A percentile compares a stretch with the other conserved stretches of the same genome.
phyloP scores from a whole-genome alignment of 2,888 invertebrate genomes.

The Drosophila leonis region DNA sequence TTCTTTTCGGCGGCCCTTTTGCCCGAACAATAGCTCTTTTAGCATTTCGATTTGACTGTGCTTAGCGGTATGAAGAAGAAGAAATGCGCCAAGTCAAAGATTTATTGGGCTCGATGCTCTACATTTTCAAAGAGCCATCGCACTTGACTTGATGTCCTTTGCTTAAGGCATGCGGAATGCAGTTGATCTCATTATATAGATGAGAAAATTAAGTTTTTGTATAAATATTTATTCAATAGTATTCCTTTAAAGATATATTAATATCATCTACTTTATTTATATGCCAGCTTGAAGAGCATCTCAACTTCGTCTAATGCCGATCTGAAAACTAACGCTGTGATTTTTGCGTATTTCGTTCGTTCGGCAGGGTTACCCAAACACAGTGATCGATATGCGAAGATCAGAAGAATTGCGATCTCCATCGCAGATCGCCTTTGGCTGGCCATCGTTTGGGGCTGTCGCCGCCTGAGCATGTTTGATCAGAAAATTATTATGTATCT shows the following conservation, averaged over 20 bases:
- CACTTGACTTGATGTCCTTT: slow-evolving; percentile 9
- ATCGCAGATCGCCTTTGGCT: slow-evolving; percentile 32
- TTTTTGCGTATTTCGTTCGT: slow-evolving; percentile 66
- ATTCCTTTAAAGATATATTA: background rate
- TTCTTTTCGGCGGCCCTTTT: slow-evolving; percentile 61
- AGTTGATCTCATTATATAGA: background rate
- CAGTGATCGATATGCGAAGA: slow-evolving; percentile 74
- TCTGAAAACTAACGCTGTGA: slow-evolving; percentile 47
- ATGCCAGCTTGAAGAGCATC: slow-evolving; percentile 20
- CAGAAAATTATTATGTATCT: slow-evolving; percentile 80
- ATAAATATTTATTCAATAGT: background rate
- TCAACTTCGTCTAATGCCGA: slow-evolving; percentile 7
- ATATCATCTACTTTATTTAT: background rate
- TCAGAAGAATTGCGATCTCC: slow-evolving; percentile 18
- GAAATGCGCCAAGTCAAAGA: slow-evolving; percentile 56
- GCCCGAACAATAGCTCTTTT: slow-evolving; percentile 62
- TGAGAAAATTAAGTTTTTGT: background rate
- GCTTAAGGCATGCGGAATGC: background rate
- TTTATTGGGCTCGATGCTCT: slow-evolving; percentile 68
- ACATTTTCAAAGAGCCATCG: slow-evolving; percentile 34
- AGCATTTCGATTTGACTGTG: slow-evolving; percentile 72
- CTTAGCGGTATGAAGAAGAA: slow-evolving; percentile 37
- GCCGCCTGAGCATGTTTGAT: slow-evolving; percentile 53
- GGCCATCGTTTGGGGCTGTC: slow-evolving; percentile 21
- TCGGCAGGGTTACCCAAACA: slow-evolving; percentile 8